Base-by-base conservation (phyloP, 2,797 vertebrate genomes). In the Cephalopachus bancanus region DNA sequence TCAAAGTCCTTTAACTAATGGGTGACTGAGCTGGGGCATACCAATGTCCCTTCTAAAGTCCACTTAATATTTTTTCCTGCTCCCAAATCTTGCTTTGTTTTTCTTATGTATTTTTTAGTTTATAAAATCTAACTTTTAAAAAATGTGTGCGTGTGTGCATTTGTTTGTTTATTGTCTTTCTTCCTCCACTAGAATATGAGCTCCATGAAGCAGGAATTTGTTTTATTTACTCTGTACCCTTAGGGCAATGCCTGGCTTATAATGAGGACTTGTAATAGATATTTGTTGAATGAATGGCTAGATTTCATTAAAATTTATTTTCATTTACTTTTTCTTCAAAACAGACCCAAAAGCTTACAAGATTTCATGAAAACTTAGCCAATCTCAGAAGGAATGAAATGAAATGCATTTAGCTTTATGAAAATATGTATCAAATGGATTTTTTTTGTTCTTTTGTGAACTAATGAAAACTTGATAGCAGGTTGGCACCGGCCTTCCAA, bases 341-440 rank as follows among this genome's bases (percentile, higher is more conserved):
- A 44, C 44, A 44, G 44, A 44, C 44, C 44, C 44, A 44, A 44
- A 44, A 44, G 44, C 44, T 44, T 44, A 44, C 44, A 44, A 83
- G 33, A 78, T 83, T 91, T 95, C 37, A 44, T 85, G 74, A 88
- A 91, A 93, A 37, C 30, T 12, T 91, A 11, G 44, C 62, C 26
- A n/a, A 3, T 72, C 5, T 75, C 57, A 65, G 67, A 88, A 95
- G 67, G 53, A 90, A 51, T 24, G 93, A 83, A 83, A 83, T 65
- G 44, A 49, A 83, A 93, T 85, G 37, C 24, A 60, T 83, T 96
- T 89, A 95, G 4, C n/a, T 90, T 91, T 87, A 71, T 94, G 69
- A 96, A 94, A 89, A 93, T 44, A 89, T 76, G 86, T 0, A 59
- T 76, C 65, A 76, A 83, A 65, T 79, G 89, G 60, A 75, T 84